A percentile compares a stretch with the other conserved stretches of the same genome.
Conservation (phyloP, 2,797 vertebrate species). For the Myiotriccus ornatus region DNA sequence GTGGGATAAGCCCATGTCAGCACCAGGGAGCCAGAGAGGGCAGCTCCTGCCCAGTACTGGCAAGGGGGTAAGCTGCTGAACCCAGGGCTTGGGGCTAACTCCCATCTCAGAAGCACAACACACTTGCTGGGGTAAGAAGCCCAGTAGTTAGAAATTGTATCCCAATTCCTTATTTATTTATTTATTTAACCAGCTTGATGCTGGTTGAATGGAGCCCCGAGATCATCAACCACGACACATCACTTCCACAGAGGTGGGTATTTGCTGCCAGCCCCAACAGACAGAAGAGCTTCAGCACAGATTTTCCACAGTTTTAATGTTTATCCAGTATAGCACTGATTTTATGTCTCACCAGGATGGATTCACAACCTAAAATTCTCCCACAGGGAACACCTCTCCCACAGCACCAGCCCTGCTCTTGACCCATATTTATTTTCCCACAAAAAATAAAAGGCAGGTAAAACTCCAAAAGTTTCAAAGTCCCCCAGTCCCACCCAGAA, state of each 20-base stretch:
- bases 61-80: background rate
- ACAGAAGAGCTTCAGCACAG: background rate
- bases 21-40: background rate
- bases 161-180: background rate
- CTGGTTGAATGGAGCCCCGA: background rate
- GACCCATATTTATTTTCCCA: background rate
- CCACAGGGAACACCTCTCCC: background rate
- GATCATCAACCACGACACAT: background rate
- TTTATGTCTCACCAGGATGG: background rate
- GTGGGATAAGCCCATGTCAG: rapidly evolving
- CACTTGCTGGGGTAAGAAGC: background rate
- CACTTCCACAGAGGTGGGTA: background rate
- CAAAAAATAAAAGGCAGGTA: background rate
- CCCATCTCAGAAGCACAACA: background rate
- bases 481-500: background rate
- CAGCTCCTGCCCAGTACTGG: background rate
- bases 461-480: background rate
- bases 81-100: background rate
- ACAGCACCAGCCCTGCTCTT: background rate
- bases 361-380: background rate
- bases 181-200: background rate
- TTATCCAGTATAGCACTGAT: background rate
- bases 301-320: background rate
- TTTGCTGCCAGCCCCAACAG: background rate
- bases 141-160: background rate